Conservation (phyloP, 2,113 vertebrate genomes). For the Peromyscus leucopus region DNA sequence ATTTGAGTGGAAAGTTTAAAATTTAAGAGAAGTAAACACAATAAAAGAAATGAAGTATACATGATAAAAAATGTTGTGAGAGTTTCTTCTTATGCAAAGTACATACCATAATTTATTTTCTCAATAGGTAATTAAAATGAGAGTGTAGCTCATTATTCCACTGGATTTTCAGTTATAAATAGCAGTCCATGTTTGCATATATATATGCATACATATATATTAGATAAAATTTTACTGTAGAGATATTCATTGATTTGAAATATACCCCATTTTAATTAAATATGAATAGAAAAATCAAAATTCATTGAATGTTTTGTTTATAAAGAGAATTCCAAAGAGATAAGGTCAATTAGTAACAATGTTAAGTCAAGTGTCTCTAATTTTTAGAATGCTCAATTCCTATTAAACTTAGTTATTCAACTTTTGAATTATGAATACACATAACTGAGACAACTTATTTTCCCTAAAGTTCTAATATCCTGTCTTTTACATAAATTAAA, state of each 20-base stretch:
- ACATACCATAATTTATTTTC: background rate
- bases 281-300: background rate
- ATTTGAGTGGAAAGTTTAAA: background rate
- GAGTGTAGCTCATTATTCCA: background rate
- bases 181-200: background rate
- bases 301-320: background rate
- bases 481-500: background rate
- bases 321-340: background rate
- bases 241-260: background rate
- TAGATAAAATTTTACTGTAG: constrained; percentile 6
- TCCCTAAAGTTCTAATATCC: background rate
- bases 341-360: background rate
- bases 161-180: background rate
- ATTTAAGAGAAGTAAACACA: background rate
- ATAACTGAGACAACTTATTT: background rate
- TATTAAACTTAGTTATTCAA: background rate
- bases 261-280: background rate
- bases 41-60: background rate
- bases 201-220: background rate
- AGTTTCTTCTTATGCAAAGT: background rate
- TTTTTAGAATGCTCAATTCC: background rate
- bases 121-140: background rate
- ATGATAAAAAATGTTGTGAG: background rate
- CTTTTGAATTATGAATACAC: background rate
- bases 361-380: background rate